Evolutionary conservation across 2,888 invertebrate species (phyloP), one percentile per base, ranked within the genome.

Genomic region (Ectobius pallidus): DNA sequence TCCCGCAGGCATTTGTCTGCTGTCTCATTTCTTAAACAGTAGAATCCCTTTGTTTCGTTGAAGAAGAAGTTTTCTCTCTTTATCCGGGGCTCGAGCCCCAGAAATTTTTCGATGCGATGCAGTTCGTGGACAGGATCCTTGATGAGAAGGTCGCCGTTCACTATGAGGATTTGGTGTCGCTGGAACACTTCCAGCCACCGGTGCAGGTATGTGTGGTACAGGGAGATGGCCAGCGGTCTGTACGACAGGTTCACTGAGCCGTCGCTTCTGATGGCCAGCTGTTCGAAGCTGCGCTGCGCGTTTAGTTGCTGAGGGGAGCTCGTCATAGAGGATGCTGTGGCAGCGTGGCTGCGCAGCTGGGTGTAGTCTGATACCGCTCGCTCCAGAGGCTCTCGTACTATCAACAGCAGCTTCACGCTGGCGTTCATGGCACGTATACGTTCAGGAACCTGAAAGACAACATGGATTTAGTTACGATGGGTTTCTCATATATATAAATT

Each of bases 281-380:
- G 92, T 82, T 95, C 94, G 82, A 95, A 94, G 71, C 90, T 89
- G 78, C 90, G 74, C 39, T 81, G 77, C 22, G 76, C 76, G 0
- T 84, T 82, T 72, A 83, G 82, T 30, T 82, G 81, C 49, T 84
- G 78, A 16, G 61, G 83, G 75, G 22, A 9, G 7, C 22, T 39
- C 4, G 42, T 14, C 25, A 83, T 81, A 20, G 84, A 81, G 70
- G 87, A 85, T 11, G 92, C 91, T 0, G 93, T 91, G 44, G 92
- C 91, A 27, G 93, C 92, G 80, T 94, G 92, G 78, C 92, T 93
- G 76, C 93, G 89, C 78, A 97, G 87, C 84, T 98, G 97, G 22
- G 96, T 95, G 85, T 97, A 98, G 87, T 99, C 99, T 16, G 97
- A 98, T 80, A 99, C 94, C 69, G 97, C 95, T 71, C 99, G 88